Evolutionary conservation across 2,797 vertebrate species (phyloP), one percentile per base, ranked within the genome.

Genomic region (Gymnodraco acuticeps): DNA sequence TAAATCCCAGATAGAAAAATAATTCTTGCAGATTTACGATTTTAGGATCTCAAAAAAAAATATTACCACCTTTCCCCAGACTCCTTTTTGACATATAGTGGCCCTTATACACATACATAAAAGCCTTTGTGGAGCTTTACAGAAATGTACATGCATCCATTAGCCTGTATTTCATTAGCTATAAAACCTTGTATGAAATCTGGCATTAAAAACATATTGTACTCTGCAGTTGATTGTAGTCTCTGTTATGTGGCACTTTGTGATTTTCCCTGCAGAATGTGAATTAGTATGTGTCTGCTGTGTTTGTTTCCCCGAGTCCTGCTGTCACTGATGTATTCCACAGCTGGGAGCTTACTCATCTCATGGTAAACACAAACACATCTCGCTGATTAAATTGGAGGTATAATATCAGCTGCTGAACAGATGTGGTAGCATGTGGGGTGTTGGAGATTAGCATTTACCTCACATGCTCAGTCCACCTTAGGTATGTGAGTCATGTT

Each of bases 271-370:
- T 60, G 8, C 58, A 43, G 13, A 15, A 63, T 59, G 17, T 58
- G 11, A 38, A 53, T 45, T 10, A 42, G 16, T 23, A 48, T 70
- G 31, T 64, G 7, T 51, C 55, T 55, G 67, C 11, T 8, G 51
- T n/a, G 15, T 73, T 73, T 70, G 43, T 65, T 63, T 54, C 14
- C 5, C 14, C 33, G 19, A 67, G 27, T 52, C 50, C 31, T 64
- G 58, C 48, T 59, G 27, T 41, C 58, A 47, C 17, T 43, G 12
- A 31, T 52, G 20, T 43, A 50, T 64, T 38, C 42, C 64, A 56
- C 68, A 78, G 71, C 45, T 70, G 55, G 47, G 23, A 55, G 41
- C 4, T 53, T n/a, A 52, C 62, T 70, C 16, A 67, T 54, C 52
- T 64, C 45, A 53, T 9, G 12, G n/a, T 58, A 59, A 68, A 60